Percentiles rank a stretch among this genome's conserved stretches.
Evolutionary conservation across 2,888 invertebrate genomes (phyloP).

Genomic region (Amphipyra tragopoginis): DNA sequence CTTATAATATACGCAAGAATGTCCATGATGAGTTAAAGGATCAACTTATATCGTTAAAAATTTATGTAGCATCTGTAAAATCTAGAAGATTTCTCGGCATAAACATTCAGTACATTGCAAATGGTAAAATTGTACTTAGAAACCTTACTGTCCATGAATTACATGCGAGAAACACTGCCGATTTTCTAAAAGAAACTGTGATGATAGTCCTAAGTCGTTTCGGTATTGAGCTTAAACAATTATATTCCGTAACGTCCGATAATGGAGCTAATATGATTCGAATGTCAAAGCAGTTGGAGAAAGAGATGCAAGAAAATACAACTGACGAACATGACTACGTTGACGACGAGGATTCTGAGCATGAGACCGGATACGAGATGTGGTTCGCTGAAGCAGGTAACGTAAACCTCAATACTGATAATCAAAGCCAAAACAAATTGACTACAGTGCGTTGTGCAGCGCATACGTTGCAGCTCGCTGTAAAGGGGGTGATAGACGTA

Average conservation of each 20-base stretch:
- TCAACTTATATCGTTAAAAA: constrained; percentile 17
- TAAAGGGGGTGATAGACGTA: too few relatives aligned
- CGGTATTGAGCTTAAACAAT: constrained; percentile 7
- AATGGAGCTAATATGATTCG: constrained; percentile 33
- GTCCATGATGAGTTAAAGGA: constrained; percentile 14
- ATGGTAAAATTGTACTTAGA: constrained; percentile 17
- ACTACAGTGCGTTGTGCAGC: constrained; percentile 23
- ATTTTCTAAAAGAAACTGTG: constrained; percentile 22
- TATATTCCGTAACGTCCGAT: constrained; percentile 24
- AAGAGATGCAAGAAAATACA: constrained; percentile 24
- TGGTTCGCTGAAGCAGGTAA: constrained; percentile 12
- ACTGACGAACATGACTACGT: constrained; percentile 11
- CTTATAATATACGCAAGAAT: constrained; percentile 15
- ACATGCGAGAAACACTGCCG: constrained; percentile 17
- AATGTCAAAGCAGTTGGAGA: constrained; percentile 21
- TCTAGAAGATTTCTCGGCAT: constrained; percentile 19
- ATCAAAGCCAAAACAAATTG: constrained; percentile 15
- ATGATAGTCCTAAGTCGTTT: constrained; percentile 4
- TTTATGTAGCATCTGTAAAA: constrained; percentile 15
- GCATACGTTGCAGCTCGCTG: constrained; percentile 17
- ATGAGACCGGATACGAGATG: constrained; percentile 5
- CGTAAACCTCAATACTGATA: constrained; percentile 14
- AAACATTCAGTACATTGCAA: constrained; percentile 19
- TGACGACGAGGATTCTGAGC: constrained; percentile 10
- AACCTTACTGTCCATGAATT: constrained; percentile 19